Conservation (phyloP, 1,140 invertebrate species). For the Panagrolaimus sp. region DNA sequence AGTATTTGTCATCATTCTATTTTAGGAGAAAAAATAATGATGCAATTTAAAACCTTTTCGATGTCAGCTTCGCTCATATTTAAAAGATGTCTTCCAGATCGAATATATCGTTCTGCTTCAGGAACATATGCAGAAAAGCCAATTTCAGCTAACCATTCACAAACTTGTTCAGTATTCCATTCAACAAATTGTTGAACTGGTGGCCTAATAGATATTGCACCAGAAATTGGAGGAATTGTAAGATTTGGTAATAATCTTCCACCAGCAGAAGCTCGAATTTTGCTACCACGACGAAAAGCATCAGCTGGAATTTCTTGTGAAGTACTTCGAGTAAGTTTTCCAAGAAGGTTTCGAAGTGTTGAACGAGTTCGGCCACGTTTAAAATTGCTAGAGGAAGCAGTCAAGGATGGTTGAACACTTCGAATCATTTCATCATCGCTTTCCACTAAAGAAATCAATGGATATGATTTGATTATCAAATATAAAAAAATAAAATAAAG, state of each 20-base stretch:
- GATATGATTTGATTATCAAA: no score
- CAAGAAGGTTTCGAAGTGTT: slow-evolving; percentile 46
- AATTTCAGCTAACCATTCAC: slow-evolving; percentile 77
- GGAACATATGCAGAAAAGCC: slow-evolving; percentile 76
- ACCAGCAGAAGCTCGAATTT: slow-evolving; percentile 67
- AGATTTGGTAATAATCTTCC: slow-evolving; percentile 66
- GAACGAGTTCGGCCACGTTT: slow-evolving; percentile 52
- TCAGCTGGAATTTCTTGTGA: slow-evolving; percentile 67
- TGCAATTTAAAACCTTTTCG: slow-evolving; percentile 69
- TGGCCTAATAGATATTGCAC: slow-evolving; percentile 42
- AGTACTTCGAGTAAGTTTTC: slow-evolving; percentile 68
- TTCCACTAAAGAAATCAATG: slow-evolving; percentile 38
- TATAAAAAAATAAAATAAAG: background rate
- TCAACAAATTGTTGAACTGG: slow-evolving; percentile 62
- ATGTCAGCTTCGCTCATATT: slow-evolving; percentile 72
- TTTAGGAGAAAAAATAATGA: background rate
- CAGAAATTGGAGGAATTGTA: slow-evolving; percentile 50
- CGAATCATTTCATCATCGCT: slow-evolving; percentile 53
- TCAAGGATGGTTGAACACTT: slow-evolving; percentile 22
- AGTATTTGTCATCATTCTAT: slow-evolving; percentile 14
- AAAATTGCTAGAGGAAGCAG: slow-evolving; percentile 37
- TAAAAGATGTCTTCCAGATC: slow-evolving; percentile 73
- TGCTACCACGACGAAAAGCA: slow-evolving; percentile 59
- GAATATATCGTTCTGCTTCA: slow-evolving; percentile 75
- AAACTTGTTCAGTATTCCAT: slow-evolving; percentile 76